Base-by-base conservation (phyloP, 2,797 vertebrate species). In the Syngnathus rostellatus region DNA sequence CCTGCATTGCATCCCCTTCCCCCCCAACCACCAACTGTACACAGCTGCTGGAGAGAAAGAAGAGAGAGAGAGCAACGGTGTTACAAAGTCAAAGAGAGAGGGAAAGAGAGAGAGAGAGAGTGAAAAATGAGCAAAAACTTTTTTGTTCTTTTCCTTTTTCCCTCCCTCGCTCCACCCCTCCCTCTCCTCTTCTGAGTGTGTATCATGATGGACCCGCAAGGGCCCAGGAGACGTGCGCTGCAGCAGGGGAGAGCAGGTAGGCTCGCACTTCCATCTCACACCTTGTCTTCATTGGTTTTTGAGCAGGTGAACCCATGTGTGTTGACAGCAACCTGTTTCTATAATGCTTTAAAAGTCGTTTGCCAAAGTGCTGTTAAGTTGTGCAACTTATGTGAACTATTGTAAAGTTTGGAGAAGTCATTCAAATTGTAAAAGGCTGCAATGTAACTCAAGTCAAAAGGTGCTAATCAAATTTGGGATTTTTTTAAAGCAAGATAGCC, bases 241-340 rank as follows among this genome's bases (percentile, higher is more conserved):
- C 93, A 93, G 83, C 88, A 90, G 82, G 90, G 92, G 85, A 94
- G 94, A 91, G 92, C 95, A 94, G 95, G 95, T 98, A 95, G 86
- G 85, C 69, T 79, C 68, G 62, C 51, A 16, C 16, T 48, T 53
- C 46, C 39, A 61, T 41, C 59, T 41, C 39, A 5, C 46, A 8
- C 14, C 62, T 72, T 37, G 14, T 10, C 62, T 40, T 25, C 5
- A 16, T 64, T 63, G 5, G 2, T n/a, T 39, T 59, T n/a, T 3
- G 8, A 39, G 16, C 39, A 31, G 16, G 38, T 64, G 6, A 40
- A 41, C 43, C 55, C 31, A 9, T 39, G 37, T 25, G n/a, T 31
- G 61, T 41, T 41, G 2, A 46, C 40, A 46, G 23, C 16, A 5
- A 19, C 11, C 23, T 31, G 62, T 63, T 46, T 62, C 21, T 62